Conservation (phyloP, 2,888 invertebrate species). For the Philonicus albiceps region DNA sequence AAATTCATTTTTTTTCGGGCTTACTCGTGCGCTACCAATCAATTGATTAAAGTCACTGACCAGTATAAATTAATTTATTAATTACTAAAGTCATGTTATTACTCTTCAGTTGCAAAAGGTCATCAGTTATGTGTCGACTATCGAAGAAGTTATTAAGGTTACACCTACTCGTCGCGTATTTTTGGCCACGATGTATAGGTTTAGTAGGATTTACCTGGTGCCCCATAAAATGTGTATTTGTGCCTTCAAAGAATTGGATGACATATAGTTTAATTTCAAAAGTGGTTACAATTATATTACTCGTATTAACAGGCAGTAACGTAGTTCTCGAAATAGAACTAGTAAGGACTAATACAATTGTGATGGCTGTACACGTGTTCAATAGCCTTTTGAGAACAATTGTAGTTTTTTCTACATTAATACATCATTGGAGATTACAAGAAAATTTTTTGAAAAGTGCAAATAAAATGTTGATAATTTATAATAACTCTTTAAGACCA, state of each 20-base stretch:
- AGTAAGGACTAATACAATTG: background rate
- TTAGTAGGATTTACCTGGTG: background rate
- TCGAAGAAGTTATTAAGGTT: background rate
- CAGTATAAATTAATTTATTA: background rate
- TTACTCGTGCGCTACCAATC: background rate
- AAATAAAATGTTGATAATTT: background rate
- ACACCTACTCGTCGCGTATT: background rate
- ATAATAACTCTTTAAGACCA: background rate
- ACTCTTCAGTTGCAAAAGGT: background rate
- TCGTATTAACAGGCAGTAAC: background rate
- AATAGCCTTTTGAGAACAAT: background rate
- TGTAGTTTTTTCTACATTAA: background rate
- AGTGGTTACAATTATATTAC: background rate
- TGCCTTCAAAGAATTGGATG: background rate
- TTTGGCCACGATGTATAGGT: background rate
- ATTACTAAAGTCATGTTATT: background rate
- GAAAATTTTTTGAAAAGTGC: background rate
- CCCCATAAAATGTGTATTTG: background rate
- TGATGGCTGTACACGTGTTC: background rate
- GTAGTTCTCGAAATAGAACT: background rate
- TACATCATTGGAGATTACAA: background rate
- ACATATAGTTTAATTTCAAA: background rate
- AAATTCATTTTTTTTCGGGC: background rate
- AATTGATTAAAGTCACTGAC: background rate
- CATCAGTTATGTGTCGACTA: background rate